phyloP scores from a whole-genome alignment of 2,113 vertebrate genomes.

The Hylia prasina region DNA sequence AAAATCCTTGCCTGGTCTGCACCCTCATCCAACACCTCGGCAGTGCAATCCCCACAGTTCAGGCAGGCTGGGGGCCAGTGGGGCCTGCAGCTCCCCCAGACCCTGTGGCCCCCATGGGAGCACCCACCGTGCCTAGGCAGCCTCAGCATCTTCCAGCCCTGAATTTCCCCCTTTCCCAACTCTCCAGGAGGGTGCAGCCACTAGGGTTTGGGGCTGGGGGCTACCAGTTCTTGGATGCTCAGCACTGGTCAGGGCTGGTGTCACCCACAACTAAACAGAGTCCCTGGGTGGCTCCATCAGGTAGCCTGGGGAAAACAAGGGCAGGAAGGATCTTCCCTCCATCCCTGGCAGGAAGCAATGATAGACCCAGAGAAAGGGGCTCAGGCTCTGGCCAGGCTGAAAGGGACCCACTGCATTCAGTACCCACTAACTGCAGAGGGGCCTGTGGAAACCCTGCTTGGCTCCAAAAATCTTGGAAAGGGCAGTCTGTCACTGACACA shows the following conservation, averaged over 20 bases:
- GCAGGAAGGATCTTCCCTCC: neutral
- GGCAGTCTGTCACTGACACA: neutral
- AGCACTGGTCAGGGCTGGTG: neutral
- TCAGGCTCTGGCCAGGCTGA: neutral
- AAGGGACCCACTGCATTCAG: neutral
- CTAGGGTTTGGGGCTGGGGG: neutral
- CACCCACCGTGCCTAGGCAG: neutral
- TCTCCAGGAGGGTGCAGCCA: neutral
- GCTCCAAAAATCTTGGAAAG: neutral
- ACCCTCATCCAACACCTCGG: rapidly evolving
- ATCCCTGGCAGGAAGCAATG: neutral
- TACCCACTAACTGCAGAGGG: neutral
- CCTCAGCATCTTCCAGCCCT: neutral
- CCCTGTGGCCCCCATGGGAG: neutral
- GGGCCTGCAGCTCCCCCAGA: neutral
- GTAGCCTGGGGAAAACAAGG: neutral
- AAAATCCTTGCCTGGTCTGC: neutral
- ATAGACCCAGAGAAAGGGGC: neutral
- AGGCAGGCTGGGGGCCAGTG: neutral
- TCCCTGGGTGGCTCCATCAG: neutral
- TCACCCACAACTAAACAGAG: neutral
- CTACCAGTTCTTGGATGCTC: neutral
- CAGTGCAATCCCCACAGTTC: neutral
- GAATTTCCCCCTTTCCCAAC: neutral
- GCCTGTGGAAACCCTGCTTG: neutral